A percentile compares a stretch with the other conserved stretches of the same genome.
These are phyloP conservation scores for Trachemys scripta DNA, from an alignment of 2,113 vertebrate species.

Conservation along the genomic window DNA sequence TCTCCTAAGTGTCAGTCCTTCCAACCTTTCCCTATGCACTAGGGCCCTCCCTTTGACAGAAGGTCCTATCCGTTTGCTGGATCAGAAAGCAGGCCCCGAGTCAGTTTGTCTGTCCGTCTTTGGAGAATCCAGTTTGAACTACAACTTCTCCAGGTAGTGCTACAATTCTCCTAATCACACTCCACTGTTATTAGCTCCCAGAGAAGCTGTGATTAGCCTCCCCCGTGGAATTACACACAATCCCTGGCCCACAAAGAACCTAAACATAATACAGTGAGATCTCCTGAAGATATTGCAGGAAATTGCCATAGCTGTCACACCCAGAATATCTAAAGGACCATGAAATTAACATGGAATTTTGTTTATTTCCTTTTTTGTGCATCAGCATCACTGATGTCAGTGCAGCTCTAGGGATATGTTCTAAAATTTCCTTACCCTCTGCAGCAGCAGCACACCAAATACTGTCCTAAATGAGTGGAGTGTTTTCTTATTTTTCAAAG, in stretches of 20 bases:
- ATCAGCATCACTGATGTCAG: rapidly evolving
- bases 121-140: neutral
- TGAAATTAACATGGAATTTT: neutral
- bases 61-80: neutral
- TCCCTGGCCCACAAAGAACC: neutral
- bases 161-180: neutral
- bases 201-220: neutral
- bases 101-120: neutral
- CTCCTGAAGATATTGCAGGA: neutral
- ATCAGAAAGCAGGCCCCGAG: neutral
- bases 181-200: neutral
- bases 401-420: neutral
- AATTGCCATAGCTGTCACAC: neutral
- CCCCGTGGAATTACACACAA: neutral
- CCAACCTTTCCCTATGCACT: neutral
- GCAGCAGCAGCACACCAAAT: neutral
- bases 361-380: neutral
- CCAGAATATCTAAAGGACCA: neutral
- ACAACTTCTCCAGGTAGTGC: neutral
- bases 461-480: neutral
- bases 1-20: neutral
- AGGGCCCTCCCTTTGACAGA: neutral
- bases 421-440: neutral
- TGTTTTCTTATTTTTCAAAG: neutral
- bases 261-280: neutral